A percentile compares a stretch with the other conserved stretches of the same genome.
These are phyloP conservation scores for Syrmaticus mikado DNA, from an alignment of 2,113 vertebrate species.

Conservation along the genomic window DNA sequence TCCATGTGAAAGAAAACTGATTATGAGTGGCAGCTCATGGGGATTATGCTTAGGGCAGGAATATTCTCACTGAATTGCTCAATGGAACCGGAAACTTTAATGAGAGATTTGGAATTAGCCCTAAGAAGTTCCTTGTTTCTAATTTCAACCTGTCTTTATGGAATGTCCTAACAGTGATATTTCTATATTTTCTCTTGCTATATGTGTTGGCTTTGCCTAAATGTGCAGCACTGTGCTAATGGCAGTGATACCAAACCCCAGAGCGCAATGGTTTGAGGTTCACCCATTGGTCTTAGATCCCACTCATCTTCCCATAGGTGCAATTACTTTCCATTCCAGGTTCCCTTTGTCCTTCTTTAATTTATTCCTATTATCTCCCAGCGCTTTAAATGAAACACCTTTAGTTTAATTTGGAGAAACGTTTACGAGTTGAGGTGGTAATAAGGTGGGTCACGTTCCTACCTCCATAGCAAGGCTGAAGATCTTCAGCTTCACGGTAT, in stretches of 20 bases:
- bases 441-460: too few relatives aligned
- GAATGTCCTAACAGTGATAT: background rate
- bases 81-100: background rate
- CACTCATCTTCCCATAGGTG: background rate
- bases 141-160: background rate
- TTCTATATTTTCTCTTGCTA: background rate
- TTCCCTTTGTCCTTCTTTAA: background rate
- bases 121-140: rapidly evolving
- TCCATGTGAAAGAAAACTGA: background rate
- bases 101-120: background rate
- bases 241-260: rapidly evolving
- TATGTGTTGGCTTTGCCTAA: background rate
- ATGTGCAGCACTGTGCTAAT: rapidly evolving
- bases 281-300: background rate
- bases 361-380: background rate
- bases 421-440: background rate
- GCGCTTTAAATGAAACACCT: background rate
- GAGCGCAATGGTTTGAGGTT: background rate
- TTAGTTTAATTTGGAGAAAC: background rate
- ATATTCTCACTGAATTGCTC: background rate
- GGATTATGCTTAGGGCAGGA: background rate
- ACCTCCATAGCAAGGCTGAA: background rate
- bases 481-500: background rate
- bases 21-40: background rate
- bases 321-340: background rate